Percentiles rank a stretch among this genome's conserved stretches.
These are phyloP conservation scores for Conus canariensis DNA, from an alignment of 2,888 invertebrate genomes.

Conservation along the genomic window DNA sequence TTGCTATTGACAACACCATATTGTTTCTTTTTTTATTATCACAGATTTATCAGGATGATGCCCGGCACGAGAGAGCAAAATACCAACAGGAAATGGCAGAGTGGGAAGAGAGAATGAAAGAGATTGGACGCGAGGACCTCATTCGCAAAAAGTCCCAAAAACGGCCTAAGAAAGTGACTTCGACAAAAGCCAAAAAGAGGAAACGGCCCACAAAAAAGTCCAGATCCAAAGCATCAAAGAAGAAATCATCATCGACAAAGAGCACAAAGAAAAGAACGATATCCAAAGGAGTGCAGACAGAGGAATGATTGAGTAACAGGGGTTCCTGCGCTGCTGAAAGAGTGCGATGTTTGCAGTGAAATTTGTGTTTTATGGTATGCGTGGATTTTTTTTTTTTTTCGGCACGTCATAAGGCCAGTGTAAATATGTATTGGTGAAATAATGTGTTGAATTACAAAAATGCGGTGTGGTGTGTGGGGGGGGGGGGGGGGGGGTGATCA, in stretches of 20 bases:
- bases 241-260: not conserved
- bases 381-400: not conserved
- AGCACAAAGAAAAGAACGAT: constrained; percentile 23
- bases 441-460: not conserved
- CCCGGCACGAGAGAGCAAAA: constrained; percentile 35
- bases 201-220: not conserved
- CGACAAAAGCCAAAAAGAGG: constrained; percentile 34
- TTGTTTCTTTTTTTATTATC: not conserved
- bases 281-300: constrained; percentile 26
- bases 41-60: constrained; percentile 51
- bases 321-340: not conserved
- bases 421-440: not conserved
- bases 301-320: constrained; percentile 21
- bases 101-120: constrained; percentile 56
- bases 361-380: not conserved
- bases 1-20: too few species aligned
- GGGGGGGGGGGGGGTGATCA: too few species aligned
- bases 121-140: constrained; percentile 53
- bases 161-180: not conserved
- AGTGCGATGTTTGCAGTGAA: not conserved
- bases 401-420: not conserved
- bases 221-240: not conserved
- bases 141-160: constrained; percentile 43
- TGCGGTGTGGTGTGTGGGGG: too few species aligned
- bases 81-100: constrained; percentile 49